Base-by-base conservation (phyloP, 2,888 invertebrate species). In the Tenthredo mesomela region DNA sequence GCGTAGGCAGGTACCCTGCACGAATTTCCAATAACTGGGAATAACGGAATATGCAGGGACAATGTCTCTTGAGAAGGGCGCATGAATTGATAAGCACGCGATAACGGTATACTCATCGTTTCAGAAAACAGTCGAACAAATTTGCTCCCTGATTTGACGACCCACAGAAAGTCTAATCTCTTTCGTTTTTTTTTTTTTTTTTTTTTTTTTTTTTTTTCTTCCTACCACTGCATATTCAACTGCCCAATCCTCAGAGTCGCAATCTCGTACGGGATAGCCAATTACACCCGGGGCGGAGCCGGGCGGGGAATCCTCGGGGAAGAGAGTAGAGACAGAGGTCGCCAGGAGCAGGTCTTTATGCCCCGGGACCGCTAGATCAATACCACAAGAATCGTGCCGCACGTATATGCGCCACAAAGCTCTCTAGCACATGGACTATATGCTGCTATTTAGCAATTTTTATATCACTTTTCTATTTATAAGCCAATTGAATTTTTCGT, bases 301-400 rank as follows among this genome's bases (percentile, higher is more conserved):
- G 80, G 61, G 58, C 15, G 25, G 50, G 61, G 21, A 61, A 58
- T 73, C 43, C 71, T 73, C 71, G 71, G 73, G 40, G 77, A 21
- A 12, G 58, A 54, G 58, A 61, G 80, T 33, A 58, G 58, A 58
- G 80, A 58, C 61, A 80, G 80, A 80, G 80, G 80, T 80, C 80
- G 80, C 80, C 58, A 58, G 58, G 37, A 61, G 58, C 40, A 58
- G 29, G 21, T 80, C 80, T 80, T 80, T 9, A 80, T 80, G 80
- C 37, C 80, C 80, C 80, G 80, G 77, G 58, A 58, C 80, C 80
- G 61, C 37, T 61, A 61, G 61, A 80, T 80, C 80, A 80, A 80
- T 80, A 80, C 80, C 80, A 61, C 61, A 80, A 80, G 80, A 54
- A 80, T 61, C 78, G 54, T 47, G 43, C 43, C 18, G 70, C 25